A percentile compares a stretch with the other conserved stretches of the same genome.
Conservation (phyloP, 2,113 vertebrate species). For the Myrmecobius fasciatus region DNA sequence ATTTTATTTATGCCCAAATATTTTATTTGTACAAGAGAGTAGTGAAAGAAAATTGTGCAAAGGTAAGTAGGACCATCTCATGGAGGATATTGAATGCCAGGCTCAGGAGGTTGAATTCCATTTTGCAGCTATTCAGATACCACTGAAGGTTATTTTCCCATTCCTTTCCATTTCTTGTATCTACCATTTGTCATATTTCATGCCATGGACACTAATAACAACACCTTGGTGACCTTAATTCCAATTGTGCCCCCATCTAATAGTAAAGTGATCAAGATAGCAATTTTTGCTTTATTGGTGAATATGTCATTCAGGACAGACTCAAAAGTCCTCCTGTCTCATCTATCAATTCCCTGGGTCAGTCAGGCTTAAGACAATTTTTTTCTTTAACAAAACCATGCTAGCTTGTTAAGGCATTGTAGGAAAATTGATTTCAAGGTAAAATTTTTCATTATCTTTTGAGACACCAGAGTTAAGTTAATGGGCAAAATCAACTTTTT, state of each 20-base stretch:
- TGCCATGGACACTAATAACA: conserved; percentile 15
- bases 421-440: conserved; percentile 39
- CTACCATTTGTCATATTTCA: neutral
- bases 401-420: neutral
- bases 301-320: conserved; percentile 25
- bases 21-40: neutral
- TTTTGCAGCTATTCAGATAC: neutral
- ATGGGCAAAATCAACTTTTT: conserved; percentile 3
- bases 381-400: neutral
- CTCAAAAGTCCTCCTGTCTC: conserved; percentile 5
- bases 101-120: neutral
- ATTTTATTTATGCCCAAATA: neutral
- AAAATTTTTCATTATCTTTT: conserved; percentile 32
- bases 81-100: neutral
- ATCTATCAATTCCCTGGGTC: conserved; percentile 32
- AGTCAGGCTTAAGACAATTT: neutral
- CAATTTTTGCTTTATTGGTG: conserved; percentile 23
- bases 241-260: conserved; percentile 10
- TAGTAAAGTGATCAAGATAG: conserved; percentile 28
- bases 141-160: conserved; percentile 13
- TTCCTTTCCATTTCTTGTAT: conserved; percentile 26
- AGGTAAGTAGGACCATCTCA: neutral
- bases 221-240: neutral
- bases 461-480: conserved; percentile 49
- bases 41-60: neutral